These are phyloP conservation scores for Lepidochitona cinerea DNA, from an alignment of 2,888 invertebrate genomes.

Conservation along the genomic window DNA sequence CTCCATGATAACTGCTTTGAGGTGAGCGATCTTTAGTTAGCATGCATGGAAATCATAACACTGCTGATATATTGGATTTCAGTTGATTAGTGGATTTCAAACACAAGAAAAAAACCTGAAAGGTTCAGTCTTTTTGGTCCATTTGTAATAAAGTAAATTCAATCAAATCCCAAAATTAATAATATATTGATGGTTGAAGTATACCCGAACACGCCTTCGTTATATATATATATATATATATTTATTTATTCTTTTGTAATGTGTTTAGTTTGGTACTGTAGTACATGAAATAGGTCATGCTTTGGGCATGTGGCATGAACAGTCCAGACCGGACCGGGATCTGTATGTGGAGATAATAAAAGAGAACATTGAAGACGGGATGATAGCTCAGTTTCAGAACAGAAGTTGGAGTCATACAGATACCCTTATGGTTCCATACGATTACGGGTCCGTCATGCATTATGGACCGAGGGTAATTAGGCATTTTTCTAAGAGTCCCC, in stretches of 20 bases:
- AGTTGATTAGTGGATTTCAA: no score
- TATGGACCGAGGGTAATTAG: not conserved
- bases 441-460: constrained; percentile 2
- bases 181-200: not conserved
- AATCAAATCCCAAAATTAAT: not conserved
- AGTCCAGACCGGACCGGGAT: not conserved
- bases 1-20: not conserved
- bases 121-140: no score
- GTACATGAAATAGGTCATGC: not conserved
- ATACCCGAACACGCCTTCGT: not conserved
- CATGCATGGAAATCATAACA: not conserved
- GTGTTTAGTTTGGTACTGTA: not conserved
- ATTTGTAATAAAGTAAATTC: no score
- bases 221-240: no score
- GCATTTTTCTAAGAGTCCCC: no score
- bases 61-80: not conserved
- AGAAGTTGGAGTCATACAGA: not conserved
- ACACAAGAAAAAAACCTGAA: no score
- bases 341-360: not conserved
- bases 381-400: not conserved
- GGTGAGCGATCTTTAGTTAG: not conserved
- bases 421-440: not conserved
- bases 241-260: not conserved
- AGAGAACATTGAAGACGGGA: not conserved
- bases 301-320: not conserved